Evolutionary conservation across 1,140 invertebrate species (phyloP), one percentile per base, ranked within the genome.

Genomic region (Drosophila nigrodunni): DNA sequence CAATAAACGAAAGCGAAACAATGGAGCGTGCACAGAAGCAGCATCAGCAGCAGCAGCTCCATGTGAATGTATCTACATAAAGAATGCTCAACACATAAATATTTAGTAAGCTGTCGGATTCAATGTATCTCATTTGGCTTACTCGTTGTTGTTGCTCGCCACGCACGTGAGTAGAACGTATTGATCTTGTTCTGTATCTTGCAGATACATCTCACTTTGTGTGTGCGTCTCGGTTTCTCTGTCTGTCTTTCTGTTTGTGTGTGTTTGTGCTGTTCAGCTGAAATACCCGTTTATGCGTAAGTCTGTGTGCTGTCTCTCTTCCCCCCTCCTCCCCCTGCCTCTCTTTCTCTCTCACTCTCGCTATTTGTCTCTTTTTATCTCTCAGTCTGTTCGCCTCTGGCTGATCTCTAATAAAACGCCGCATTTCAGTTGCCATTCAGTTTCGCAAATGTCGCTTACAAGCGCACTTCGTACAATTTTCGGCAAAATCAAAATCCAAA

Each of bases 361-460:
- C 57, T 44, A 1, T 11, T 34, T 39, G 46, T 62, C 34, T 50
- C 60, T 50, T 0, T 58, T 41, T 44, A 3, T 44, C 21, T 2
- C 10, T 43, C 47, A 41, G 21, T 55, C 61, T 65, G 46, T 7
- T 21, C 25, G 47, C 46, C 47, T 64, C 35, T 44, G 80, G 60
- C 73, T 71, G 80, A 77, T 87, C 83, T 87, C 83, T 87, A 87
- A 87, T 87, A 88, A 89, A 88, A 89, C 83, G 85, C 87, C 90
- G 88, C 90, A 91, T 78, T 91, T 85, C 71, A 85, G 78, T 82
- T 77, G 80, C 80, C 82, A 85, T 85, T 91, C 90, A 91, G 90
- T 91, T 91, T 82, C 77, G 87, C 75, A 60, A 80, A 91, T 91
- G 82, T 90, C 86, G 87, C 87, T 90, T 90, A 77, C 80, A 91